Base-by-base conservation (phyloP, 2,113 vertebrate species). In the Cygnus buccinator region DNA sequence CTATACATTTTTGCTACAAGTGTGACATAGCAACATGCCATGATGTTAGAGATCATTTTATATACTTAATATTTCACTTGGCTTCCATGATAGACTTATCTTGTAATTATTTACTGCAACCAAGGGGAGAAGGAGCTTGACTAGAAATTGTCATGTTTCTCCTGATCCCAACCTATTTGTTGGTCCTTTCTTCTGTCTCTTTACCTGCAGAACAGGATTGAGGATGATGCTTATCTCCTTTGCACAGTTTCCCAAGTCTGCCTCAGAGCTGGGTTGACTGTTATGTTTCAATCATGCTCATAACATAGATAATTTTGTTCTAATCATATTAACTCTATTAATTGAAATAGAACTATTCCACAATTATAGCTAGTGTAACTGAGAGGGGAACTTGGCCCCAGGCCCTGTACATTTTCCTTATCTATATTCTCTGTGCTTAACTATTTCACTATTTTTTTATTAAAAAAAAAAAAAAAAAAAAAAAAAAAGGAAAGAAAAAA, bases 291-390 rank as follows among this genome's bases (percentile, higher is more conserved):
- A 68, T 89, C 90, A 87, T 16, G 19, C 39, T 89, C 58, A 44
- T 89, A 82, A 55, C 7, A 0, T 79, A 59, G 71, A 54, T 66
- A 80, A 93, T 83, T 85, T 55, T 58, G 28, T 90, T 90, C 59
- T 80, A 79, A 75, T 86, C 76, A 41, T 90, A 92, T 95, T 93
- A 89, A 90, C 72, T 84, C 92, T 71, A 91, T 96, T 96, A 96
- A 94, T 92, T 95, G 90, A 89, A 93, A 83, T 55, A 73, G 78
- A 95, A 89, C 86, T 93, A 92, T 85, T 93, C 83, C 72, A 88
- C 88, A 84, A 68, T 96, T 96, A 93, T 35, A 28, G 16, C 35
- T 44, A 29, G 57, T 84, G 80, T 90, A 96, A 96, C 72, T 54
- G 90, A 93, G 85, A 96, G 61, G 82, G 66, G 70, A 95, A 81